Evolutionary conservation across 1,140 invertebrate species (phyloP).

Genomic region (Megalonaias nervosa): DNA sequence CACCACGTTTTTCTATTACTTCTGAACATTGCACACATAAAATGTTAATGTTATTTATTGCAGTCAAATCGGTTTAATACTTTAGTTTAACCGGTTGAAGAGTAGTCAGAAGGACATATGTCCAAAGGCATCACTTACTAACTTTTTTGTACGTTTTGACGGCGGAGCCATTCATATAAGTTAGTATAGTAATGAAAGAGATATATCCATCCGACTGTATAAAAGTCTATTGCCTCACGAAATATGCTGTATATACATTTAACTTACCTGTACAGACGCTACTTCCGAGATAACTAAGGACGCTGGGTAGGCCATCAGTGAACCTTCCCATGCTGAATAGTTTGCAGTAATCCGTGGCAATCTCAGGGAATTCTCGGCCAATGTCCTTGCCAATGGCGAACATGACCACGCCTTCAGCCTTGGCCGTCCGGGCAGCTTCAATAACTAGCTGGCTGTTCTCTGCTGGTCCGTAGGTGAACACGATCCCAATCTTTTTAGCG

Average conservation of each 20-base stretch:
- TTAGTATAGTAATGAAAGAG: too few relatives aligned
- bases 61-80: too few relatives aligned
- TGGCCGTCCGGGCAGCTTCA: conserved; percentile 17
- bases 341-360: conserved; percentile 42
- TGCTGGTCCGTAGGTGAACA: conserved; percentile 38
- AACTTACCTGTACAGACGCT: conserved; percentile 40
- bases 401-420: conserved; percentile 30
- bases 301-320: conserved; percentile 36
- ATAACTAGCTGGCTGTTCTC: conserved; percentile 16
- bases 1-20: too few relatives aligned
- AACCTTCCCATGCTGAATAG: conserved; percentile 46
- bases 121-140: too few relatives aligned
- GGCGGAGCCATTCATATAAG: too few relatives aligned
- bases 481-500: conserved; percentile 40
- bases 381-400: conserved; percentile 41
- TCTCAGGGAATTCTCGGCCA: conserved; percentile 35
- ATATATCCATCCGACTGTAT: too few relatives aligned
- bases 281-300: conserved; percentile 43
- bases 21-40: too few relatives aligned
- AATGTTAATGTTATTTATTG: too few relatives aligned
- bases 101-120: too few relatives aligned
- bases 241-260: neutral
- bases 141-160: too few relatives aligned
- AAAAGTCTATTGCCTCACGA: too few relatives aligned
- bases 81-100: too few relatives aligned